A percentile compares a stretch with the other conserved stretches of the same genome.
These are phyloP conservation scores for Mechanitis mazaeus DNA, from an alignment of 2,888 invertebrate species.

Conservation along the genomic window DNA sequence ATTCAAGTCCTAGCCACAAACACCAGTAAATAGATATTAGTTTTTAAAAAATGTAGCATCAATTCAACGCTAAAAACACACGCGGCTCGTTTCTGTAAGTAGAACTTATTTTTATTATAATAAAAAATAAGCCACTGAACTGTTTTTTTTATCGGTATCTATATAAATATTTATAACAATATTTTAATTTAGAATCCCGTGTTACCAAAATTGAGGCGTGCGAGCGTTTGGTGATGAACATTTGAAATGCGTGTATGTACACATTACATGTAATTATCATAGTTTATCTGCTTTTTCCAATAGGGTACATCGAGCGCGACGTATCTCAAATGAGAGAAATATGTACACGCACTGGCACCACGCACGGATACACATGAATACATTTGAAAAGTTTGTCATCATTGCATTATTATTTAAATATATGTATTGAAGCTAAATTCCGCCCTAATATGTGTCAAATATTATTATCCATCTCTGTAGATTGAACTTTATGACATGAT, in stretches of 20 bases:
- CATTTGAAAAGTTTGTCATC: slow-evolving; percentile 68
- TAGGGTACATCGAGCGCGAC: slow-evolving; percentile 66
- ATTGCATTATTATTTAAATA: slow-evolving; percentile 17
- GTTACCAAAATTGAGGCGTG: slow-evolving; percentile 32
- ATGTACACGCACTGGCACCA: slow-evolving; percentile 48
- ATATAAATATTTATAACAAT: slow-evolving; percentile 60
- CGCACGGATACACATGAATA: slow-evolving; percentile 58
- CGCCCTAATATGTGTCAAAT: background rate
- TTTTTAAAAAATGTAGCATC: slow-evolving; percentile 34
- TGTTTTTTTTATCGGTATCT: slow-evolving; percentile 40
- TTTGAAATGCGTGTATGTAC: slow-evolving; percentile 55
- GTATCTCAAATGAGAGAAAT: slow-evolving; percentile 58
- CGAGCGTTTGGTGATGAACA: slow-evolving; percentile 48
- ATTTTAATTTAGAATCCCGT: slow-evolving; percentile 59
- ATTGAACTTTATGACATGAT: too few relatives aligned
- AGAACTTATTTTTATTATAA: slow-evolving; percentile 60
- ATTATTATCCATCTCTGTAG: too few relatives aligned
- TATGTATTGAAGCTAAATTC: slow-evolving; percentile 7
- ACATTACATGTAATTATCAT: slow-evolving; percentile 69
- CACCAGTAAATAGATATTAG: slow-evolving; percentile 36
- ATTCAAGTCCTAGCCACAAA: slow-evolving; percentile 30
- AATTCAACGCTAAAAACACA: slow-evolving; percentile 24
- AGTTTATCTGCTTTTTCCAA: slow-evolving; percentile 73
- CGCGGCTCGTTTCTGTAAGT: slow-evolving; percentile 37
- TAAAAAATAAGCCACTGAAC: slow-evolving; percentile 59